phyloP scores from a whole-genome alignment of 2,113 vertebrate species.

The Scortum barcoo region DNA sequence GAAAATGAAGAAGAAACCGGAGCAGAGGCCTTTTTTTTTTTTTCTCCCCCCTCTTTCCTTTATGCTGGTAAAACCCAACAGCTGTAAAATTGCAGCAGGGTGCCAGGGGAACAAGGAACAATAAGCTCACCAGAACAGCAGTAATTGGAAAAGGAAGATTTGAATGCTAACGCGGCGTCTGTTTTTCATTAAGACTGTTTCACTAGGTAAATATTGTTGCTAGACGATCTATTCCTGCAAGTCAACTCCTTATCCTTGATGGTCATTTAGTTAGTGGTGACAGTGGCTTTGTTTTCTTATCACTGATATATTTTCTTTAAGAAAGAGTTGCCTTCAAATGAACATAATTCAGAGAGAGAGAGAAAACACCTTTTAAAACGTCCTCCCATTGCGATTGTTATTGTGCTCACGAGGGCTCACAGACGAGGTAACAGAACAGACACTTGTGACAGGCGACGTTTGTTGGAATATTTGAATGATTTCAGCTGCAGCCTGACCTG shows the following conservation, averaged over 20 bases:
- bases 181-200: slow-evolving; percentile 74
- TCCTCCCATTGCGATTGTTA: neutral
- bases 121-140: slow-evolving; percentile 70
- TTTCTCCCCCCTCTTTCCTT: neutral
- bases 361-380: slow-evolving; percentile 15
- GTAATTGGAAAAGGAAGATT: slow-evolving; percentile 73
- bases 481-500: neutral
- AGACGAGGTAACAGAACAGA: slow-evolving; percentile 1
- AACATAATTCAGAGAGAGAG: slow-evolving; percentile 11
- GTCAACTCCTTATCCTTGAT: slow-evolving; percentile 37
- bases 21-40: slow-evolving; percentile 20
- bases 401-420: neutral
- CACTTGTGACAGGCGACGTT: neutral
- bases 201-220: slow-evolving; percentile 73
- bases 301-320: slow-evolving; percentile 52
- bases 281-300: slow-evolving; percentile 51
- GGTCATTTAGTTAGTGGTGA: slow-evolving; percentile 33
- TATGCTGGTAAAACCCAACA: slow-evolving; percentile 67
- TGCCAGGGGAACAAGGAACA: slow-evolving; percentile 71
- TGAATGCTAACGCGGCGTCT: slow-evolving; percentile 61
- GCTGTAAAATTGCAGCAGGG: slow-evolving; percentile 76
- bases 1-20: slow-evolving; percentile 57
- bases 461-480: neutral
- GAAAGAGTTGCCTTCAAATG: neutral
- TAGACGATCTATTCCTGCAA: slow-evolving; percentile 48